Percentiles rank a stretch among this genome's conserved stretches.
phyloP scores from a whole-genome alignment of 1,140 invertebrate genomes.

The Cryptotermes secundus region DNA sequence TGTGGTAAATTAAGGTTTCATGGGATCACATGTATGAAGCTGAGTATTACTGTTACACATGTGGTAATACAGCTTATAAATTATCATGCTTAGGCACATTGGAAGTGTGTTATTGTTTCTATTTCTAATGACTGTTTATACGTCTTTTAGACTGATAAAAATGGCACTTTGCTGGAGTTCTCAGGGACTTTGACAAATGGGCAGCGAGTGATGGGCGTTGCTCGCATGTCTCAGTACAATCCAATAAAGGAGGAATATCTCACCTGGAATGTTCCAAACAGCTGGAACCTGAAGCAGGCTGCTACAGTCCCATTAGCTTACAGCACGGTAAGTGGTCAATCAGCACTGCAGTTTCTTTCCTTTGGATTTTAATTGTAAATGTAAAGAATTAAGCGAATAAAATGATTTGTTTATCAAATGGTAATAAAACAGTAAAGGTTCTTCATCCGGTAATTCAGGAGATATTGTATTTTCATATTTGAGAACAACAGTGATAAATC shows the following conservation, averaged over 20 bases:
- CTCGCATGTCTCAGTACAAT: conserved; percentile 35
- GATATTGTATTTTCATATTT: too few species aligned
- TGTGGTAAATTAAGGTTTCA: too few species aligned
- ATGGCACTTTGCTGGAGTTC: conserved; percentile 12
- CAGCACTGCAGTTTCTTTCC: background rate
- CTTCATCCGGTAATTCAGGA: too few species aligned
- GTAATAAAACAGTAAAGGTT: too few species aligned
- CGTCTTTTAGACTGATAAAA: background rate
- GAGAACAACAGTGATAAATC: too few species aligned
- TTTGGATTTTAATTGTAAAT: background rate
- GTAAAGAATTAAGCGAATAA: background rate
- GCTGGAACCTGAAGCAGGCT: conserved; percentile 59
- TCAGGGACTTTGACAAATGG: background rate
- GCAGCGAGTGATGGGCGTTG: conserved; percentile 31
- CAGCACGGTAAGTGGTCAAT: conserved; percentile 20
- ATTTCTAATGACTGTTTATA: background rate
- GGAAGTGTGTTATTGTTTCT: background rate
- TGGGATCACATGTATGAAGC: too few species aligned
- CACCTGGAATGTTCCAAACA: conserved; percentile 54
- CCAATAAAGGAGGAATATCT: conserved; percentile 50
- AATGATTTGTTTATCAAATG: too few species aligned
- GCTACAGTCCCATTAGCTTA: conserved; percentile 57
- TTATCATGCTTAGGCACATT: too few species aligned
- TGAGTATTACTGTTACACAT: too few species aligned
- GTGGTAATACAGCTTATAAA: too few species aligned